These are phyloP conservation scores for Merops nubicus DNA, from an alignment of 2,113 vertebrate genomes.

Conservation along the genomic window DNA sequence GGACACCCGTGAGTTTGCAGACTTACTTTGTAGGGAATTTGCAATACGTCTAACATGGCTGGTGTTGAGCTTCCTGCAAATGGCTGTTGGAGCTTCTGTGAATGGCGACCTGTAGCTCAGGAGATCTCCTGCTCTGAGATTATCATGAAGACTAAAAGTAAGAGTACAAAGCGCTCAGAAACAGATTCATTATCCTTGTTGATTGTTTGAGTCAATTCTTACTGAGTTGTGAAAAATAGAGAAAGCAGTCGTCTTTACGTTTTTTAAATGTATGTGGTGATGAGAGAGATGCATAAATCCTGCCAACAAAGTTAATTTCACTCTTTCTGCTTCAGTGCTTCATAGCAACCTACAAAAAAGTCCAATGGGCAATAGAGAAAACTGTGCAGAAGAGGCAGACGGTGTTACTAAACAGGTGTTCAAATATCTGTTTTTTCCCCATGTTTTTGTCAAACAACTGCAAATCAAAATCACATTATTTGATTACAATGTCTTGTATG, in stretches of 20 bases:
- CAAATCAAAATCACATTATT: neutral
- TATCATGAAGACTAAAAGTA: accelerated
- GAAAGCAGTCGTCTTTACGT: neutral
- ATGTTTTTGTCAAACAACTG: neutral
- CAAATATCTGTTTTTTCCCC: neutral
- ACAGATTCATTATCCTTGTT: neutral
- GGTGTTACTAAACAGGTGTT: neutral
- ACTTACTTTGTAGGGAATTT: neutral
- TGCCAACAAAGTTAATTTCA: neutral
- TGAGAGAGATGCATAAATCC: neutral
- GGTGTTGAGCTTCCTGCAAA: neutral
- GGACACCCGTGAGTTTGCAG: neutral
- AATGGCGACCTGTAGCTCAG: neutral
- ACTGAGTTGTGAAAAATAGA: neutral
- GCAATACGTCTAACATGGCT: neutral
- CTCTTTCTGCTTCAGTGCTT: neutral
- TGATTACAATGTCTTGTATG: neutral
- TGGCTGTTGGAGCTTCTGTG: neutral
- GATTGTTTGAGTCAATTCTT: neutral
- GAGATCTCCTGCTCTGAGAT: neutral
- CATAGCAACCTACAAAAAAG: neutral
- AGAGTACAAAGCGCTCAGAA: neutral
- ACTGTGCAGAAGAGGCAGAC: neutral
- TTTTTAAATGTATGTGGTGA: neutral
- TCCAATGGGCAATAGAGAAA: neutral